phyloP scores from a whole-genome alignment of 2,113 vertebrate species.

The Sander lucioperca region DNA sequence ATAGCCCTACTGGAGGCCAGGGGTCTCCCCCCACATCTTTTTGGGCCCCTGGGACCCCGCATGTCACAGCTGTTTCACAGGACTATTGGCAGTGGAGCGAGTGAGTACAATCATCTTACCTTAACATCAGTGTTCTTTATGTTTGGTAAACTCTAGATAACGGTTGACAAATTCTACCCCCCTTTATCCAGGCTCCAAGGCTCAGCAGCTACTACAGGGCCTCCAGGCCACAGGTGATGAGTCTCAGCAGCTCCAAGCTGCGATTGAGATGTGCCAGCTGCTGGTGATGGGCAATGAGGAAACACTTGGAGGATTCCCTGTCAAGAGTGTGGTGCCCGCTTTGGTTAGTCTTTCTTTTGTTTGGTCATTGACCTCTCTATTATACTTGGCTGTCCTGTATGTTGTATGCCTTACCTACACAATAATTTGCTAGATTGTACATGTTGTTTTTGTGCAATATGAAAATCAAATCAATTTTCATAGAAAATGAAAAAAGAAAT shows the following conservation, averaged over 20 bases:
- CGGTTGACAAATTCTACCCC: not conserved
- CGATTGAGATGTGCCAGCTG: conserved; percentile 99
- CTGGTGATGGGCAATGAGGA: conserved; percentile 99
- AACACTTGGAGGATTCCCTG: conserved; percentile 98
- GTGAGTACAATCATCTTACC: conserved; percentile 83
- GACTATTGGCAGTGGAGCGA: conserved; percentile 99
- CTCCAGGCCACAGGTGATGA: conserved; percentile 97
- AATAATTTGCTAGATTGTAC: not conserved
- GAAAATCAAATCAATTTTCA: not conserved
- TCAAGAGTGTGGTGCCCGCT: conserved; percentile 98
- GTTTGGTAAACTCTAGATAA: not conserved
- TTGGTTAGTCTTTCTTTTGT: conserved; percentile 86
- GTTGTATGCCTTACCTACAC: not conserved
- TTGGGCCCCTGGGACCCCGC: conserved; percentile 97
- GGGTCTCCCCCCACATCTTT: conserved; percentile 98
- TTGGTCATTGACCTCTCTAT: not conserved
- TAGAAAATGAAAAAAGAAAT: not conserved
- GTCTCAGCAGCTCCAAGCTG: conserved; percentile 97
- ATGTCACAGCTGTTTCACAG: conserved; percentile 99
- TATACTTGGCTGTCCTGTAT: not conserved
- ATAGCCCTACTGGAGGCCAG: conserved; percentile 96
- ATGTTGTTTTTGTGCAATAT: not conserved
- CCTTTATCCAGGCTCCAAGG: conserved; percentile 91
- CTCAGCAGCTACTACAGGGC: conserved; percentile 97
- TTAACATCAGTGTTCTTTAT: not conserved